Evolutionary conservation across 2,888 invertebrate species (phyloP), one percentile per base, ranked within the genome.

Genomic region (Leucoma salicis): DNA sequence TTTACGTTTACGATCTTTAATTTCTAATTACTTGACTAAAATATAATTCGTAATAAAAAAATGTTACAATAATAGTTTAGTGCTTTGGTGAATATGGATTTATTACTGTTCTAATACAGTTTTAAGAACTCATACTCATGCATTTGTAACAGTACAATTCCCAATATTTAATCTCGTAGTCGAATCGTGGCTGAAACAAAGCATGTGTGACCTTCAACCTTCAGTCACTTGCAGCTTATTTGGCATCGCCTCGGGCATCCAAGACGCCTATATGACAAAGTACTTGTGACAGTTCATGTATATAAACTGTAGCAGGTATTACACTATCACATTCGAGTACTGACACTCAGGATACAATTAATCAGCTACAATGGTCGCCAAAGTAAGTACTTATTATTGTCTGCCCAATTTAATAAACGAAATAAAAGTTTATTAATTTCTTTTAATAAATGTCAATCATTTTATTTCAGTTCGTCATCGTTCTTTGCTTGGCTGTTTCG

Each of bases 401-500:
- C 2, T 16, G 1, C 6, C 8, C 1, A 21, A 4, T 16, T 16
- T 16, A 16, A 16, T 4, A 16, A 16, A 4, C 5, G 6, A 21
- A 21, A 3, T 3, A 3, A 21, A 21, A 21, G 8, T 3, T 21
- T 21, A 21, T 21, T 21, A 21, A 21, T 8, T 8, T 21, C 5
- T 21, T 21, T 21, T 8, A 21, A 3, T 21, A 21, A 21, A 1
- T 3, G 8, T 21, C 6, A 3, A 21, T 3, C 6, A 14, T 24
- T 34, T 34, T 39, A 13, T 62, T 53, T 16, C 61, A 80, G 79
- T 50, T 78, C 50, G 57, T 63, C 49, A 55, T 66, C 42, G 46
- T 77, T 44, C 59, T 69, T 47, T 72, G 76, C 56, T 48, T 78
- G 54, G 70, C 73, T 10, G 77, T 69, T n/a, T 72, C 69, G 3